Conservation (phyloP, 2,888 invertebrate species). For the Mesochorus sp. region DNA sequence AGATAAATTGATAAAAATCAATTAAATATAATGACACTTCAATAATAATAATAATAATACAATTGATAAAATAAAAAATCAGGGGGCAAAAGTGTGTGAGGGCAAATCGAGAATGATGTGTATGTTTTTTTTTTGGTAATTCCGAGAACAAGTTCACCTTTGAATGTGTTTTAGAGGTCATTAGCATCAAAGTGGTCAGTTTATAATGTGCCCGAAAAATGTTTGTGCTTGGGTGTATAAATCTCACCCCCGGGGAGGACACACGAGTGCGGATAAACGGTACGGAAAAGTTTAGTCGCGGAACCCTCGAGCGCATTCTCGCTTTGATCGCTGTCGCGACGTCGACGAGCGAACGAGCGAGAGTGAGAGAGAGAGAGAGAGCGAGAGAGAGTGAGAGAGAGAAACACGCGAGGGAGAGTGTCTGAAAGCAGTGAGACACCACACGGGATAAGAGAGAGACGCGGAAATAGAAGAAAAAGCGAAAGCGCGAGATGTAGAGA, state of each 20-base stretch:
- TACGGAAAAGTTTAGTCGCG: conserved; percentile 21
- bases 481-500: conserved; percentile 11
- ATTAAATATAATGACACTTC: no score
- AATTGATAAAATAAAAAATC: no score
- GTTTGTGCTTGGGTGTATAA: no score
- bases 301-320: conserved; percentile 58
- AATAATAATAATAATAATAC: no score
- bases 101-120: no score
- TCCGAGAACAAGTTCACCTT: no score
- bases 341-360: conserved; percentile 28
- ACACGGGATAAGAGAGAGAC: conserved; percentile 14
- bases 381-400: conserved; percentile 26
- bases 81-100: no score
- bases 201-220: no score
- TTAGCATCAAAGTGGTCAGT: no score
- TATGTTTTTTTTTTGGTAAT: no score
- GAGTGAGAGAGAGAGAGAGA: conserved; percentile 17
- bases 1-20: no score
- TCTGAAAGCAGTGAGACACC: not conserved
- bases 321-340: conserved; percentile 61
- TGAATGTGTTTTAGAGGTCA: no score
- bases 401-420: conserved; percentile 12
- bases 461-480: conserved; percentile 41
- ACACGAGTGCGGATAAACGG: conserved; percentile 24
- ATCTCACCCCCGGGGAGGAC: not conserved